A percentile compares a stretch with the other conserved stretches of the same genome.
Evolutionary conservation across 2,113 vertebrate species (phyloP).

Genomic region (Oreochromis tanganicae): DNA sequence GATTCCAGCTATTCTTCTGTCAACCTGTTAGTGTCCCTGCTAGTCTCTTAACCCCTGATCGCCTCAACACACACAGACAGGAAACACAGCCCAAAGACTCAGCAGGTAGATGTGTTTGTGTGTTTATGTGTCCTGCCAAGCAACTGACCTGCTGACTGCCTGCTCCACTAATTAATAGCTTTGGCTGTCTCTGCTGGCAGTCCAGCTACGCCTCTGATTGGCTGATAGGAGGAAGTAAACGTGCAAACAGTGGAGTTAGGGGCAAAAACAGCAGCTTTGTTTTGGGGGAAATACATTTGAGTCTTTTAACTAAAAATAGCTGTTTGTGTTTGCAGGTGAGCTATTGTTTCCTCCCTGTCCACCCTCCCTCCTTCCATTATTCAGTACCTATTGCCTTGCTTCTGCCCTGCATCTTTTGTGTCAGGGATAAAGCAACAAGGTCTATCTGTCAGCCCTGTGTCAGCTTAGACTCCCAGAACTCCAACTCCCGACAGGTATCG

Average conservation of each 20-base stretch:
- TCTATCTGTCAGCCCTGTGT: neutral
- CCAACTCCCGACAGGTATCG: neutral
- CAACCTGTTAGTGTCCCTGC: neutral
- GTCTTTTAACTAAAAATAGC: neutral
- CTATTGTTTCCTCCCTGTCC: neutral
- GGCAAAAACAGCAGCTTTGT: conserved; percentile 8
- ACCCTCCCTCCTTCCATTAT: neutral
- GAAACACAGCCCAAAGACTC: conserved; percentile 16
- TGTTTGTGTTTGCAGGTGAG: conserved; percentile 20
- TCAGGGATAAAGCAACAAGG: neutral
- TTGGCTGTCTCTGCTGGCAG: conserved; percentile 43
- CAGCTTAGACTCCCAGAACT: neutral
- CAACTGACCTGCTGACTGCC: conserved; percentile 40
- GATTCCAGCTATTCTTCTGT: neutral
- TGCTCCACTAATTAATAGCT: conserved; percentile 49
- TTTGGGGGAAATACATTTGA: conserved; percentile 5
- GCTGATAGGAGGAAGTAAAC: conserved; percentile 28
- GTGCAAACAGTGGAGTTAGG: neutral
- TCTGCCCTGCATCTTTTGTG: neutral
- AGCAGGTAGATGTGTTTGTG: conserved; percentile 28
- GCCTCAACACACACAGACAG: neutral
- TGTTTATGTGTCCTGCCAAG: conserved; percentile 34
- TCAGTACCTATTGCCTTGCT: neutral
- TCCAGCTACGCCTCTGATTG: conserved; percentile 38
- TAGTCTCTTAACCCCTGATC: neutral